Percentiles rank a stretch among this genome's conserved stretches.
phyloP scores from a whole-genome alignment of 1,140 invertebrate genomes.

The Protaetia brevitarsis region DNA sequence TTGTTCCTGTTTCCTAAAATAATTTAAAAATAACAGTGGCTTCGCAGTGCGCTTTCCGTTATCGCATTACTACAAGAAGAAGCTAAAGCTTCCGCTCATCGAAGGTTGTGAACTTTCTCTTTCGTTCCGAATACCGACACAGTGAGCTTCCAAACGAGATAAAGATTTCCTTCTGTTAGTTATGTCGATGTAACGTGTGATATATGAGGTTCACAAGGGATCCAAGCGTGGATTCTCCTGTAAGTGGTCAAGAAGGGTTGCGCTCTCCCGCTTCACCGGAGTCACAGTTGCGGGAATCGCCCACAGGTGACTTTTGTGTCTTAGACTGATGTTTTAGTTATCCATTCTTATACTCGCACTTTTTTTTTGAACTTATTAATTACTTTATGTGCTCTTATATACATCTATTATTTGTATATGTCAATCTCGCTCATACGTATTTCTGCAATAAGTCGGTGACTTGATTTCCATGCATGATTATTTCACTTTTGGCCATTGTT shows the following conservation, averaged over 20 bases:
- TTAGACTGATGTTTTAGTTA: slow-evolving; percentile 21
- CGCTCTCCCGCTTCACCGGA: slow-evolving; percentile 42
- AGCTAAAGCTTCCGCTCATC: not conserved
- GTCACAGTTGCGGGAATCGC: slow-evolving; percentile 38
- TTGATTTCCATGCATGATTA: not conserved
- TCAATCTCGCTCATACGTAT: too few relatives aligned
- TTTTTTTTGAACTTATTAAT: not conserved
- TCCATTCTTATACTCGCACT: not conserved
- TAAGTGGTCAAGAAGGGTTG: slow-evolving; percentile 40
- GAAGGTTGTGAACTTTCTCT: slow-evolving; percentile 7
- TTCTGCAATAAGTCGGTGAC: not conserved
- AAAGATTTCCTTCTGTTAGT: not conserved
- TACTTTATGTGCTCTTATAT: not conserved
- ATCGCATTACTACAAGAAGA: not conserved
- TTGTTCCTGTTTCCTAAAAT: not conserved
- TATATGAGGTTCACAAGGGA: slow-evolving; percentile 39
- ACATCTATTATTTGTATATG: too few relatives aligned
- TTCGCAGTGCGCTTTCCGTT: not conserved
- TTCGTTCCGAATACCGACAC: slow-evolving; percentile 7
- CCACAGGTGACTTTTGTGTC: slow-evolving; percentile 43
- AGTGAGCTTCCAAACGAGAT: slow-evolving; percentile 11
- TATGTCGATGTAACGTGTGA: slow-evolving; percentile 15
- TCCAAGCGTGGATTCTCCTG: slow-evolving; percentile 46
- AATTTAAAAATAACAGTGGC: slow-evolving; percentile 1
- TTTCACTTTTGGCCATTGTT: not conserved